Conservation (phyloP, 1,140 invertebrate species). For the Papilio machaon region DNA sequence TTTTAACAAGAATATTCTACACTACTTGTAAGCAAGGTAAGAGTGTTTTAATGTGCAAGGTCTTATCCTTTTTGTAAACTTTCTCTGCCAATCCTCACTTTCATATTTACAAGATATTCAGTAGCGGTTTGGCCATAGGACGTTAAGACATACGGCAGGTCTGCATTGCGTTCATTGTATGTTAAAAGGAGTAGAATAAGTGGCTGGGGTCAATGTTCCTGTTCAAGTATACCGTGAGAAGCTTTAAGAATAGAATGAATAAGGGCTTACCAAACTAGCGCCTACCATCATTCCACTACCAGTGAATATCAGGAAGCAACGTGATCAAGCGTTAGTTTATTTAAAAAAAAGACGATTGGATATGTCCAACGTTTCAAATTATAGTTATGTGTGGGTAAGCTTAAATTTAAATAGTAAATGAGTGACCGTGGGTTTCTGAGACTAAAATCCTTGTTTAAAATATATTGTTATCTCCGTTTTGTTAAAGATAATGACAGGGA, state of each 20-base stretch:
- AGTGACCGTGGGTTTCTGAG: background rate
- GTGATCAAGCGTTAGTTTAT: background rate
- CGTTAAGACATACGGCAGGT: background rate
- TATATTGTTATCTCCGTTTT: no score
- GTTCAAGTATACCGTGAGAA: background rate
- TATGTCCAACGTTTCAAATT: background rate
- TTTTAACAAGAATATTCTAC: background rate
- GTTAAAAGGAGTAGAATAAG: background rate
- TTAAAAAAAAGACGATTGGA: background rate
- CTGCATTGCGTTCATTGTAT: background rate
- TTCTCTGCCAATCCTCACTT: background rate
- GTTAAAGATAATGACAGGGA: no score
- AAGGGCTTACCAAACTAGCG: background rate
- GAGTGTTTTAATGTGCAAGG: background rate
- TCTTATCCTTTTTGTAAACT: background rate
- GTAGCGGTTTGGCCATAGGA: background rate
- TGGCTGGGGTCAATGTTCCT: background rate
- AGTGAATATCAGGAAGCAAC: background rate
- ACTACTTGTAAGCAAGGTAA: background rate
- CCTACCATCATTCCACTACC: no score
- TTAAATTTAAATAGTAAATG: background rate
- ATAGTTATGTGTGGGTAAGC: background rate
- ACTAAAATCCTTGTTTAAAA: no score
- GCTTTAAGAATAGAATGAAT: background rate
- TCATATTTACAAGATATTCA: background rate